phyloP scores from a whole-genome alignment of 2,113 vertebrate genomes.

The Polyodon spathula region DNA sequence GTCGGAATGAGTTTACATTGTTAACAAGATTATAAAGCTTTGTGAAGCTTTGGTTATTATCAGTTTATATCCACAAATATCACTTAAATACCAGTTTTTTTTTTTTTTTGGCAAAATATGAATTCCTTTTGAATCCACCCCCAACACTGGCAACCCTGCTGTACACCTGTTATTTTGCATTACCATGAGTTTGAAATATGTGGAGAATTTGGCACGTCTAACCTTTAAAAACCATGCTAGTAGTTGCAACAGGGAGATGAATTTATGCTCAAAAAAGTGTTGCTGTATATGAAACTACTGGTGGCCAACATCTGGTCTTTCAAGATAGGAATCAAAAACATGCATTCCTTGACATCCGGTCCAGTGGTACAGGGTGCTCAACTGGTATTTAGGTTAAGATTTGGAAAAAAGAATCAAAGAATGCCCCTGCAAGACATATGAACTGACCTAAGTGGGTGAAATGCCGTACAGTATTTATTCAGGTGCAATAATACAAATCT shows the following conservation, averaged over 20 bases:
- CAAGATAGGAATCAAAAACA: conserved; percentile 44
- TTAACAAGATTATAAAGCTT: neutral
- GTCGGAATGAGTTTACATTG: conserved; percentile 11
- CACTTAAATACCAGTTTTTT: conserved; percentile 30
- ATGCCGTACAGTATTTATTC: conserved; percentile 76
- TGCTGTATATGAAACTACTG: conserved; percentile 26
- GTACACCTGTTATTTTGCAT: conserved; percentile 56
- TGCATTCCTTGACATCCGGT: conserved; percentile 33
- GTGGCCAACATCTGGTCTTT: conserved; percentile 36
- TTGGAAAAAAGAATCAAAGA: conserved; percentile 28
- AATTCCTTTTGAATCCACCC: conserved; percentile 30
- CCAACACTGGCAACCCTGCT: conserved; percentile 35
- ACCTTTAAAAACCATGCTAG: conserved; percentile 32
- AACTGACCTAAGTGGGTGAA: conserved; percentile 57
- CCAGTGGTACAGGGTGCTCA: conserved; percentile 27
- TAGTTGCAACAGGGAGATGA: conserved; percentile 37
- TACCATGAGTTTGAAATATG: conserved; percentile 62
- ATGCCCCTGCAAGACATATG: conserved; percentile 34
- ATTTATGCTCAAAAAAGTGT: conserved; percentile 26
- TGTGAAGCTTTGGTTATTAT: conserved; percentile 16
- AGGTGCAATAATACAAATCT: conserved; percentile 82
- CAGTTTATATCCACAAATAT: conserved; percentile 26
- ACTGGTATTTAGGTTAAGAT: conserved; percentile 29
- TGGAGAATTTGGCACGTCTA: conserved; percentile 53
- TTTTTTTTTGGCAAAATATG: conserved; percentile 37